Percentiles rank a stretch among this genome's conserved stretches.
These are phyloP conservation scores for Acipenser oxyrinchus DNA, from an alignment of 2,797 vertebrate genomes.

Conservation along the genomic window DNA sequence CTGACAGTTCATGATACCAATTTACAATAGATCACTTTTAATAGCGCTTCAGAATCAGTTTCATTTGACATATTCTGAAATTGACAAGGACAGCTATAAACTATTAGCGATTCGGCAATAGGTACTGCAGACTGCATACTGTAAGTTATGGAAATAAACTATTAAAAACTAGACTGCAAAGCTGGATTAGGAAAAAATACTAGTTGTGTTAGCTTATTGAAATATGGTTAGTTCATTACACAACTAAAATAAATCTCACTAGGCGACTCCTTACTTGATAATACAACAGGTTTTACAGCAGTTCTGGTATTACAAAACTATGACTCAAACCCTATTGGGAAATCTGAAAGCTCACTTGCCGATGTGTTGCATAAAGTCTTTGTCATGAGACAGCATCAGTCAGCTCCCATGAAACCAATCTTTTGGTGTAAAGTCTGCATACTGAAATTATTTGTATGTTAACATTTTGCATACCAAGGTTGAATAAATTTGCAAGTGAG, in stretches of 20 bases:
- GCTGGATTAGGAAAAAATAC: not conserved
- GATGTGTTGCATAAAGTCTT: no score
- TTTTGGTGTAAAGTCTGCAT: no score
- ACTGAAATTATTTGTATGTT: no score
- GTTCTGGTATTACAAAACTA: no score
- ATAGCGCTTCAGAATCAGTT: slow-evolving; percentile 5
- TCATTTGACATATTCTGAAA: slow-evolving; percentile 6
- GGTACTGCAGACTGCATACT: not conserved
- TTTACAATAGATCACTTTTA: slow-evolving; percentile 12
- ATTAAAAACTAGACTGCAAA: not conserved
- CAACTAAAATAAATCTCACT: not conserved
- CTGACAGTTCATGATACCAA: slow-evolving; percentile 12
- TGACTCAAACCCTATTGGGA: no score
- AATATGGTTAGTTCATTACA: not conserved
- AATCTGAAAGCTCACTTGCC: no score
- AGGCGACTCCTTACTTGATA: not conserved
- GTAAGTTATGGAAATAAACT: not conserved
- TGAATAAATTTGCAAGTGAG: slow-evolving; percentile 42
- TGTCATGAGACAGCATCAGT: no score
- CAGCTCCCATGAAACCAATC: no score
- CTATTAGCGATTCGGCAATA: not conserved
- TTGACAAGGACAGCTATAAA: slow-evolving; percentile 5
- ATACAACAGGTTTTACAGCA: no score
- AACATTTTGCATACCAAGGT: slow-evolving; percentile 39
- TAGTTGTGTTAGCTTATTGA: not conserved